A percentile compares a stretch with the other conserved stretches of the same genome.
These are phyloP conservation scores for Archaeoteleia sp. DNA, from an alignment of 2,888 invertebrate genomes.

Conservation along the genomic window DNA sequence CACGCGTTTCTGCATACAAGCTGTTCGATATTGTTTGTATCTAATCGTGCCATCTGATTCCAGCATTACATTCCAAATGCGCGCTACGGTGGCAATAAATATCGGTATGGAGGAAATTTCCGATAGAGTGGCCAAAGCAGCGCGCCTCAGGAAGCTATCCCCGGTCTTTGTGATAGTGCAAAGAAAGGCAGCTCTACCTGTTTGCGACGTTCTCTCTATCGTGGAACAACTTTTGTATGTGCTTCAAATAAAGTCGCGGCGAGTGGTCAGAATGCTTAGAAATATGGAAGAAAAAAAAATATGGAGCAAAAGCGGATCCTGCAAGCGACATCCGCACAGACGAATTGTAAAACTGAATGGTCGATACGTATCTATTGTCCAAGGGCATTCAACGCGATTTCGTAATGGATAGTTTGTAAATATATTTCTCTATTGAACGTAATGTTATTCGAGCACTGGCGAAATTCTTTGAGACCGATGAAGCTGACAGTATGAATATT, in stretches of 20 bases:
- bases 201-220: constrained; percentile 25
- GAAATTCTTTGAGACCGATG: too few species aligned
- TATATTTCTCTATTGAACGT: too few species aligned
- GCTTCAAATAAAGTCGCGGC: constrained; percentile 36
- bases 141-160: constrained; percentile 33
- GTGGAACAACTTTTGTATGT: constrained; percentile 24
- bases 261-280: constrained; percentile 39
- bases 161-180: constrained; percentile 22
- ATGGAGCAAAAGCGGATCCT: constrained; percentile 28
- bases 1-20: constrained; percentile 29
- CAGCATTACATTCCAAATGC: constrained; percentile 53
- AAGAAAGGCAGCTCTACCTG: constrained; percentile 42
- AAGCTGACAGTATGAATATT: too few species aligned
- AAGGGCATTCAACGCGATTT: too few species aligned
- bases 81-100: constrained; percentile 51
- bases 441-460: too few species aligned
- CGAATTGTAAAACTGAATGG: constrained; percentile 45
- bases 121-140: constrained; percentile 43
- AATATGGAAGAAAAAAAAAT: constrained; percentile 30
- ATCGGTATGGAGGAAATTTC: constrained; percentile 50
- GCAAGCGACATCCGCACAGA: constrained; percentile 30
- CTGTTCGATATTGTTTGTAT: constrained; percentile 52
- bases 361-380: too few species aligned
- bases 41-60: constrained; percentile 53
- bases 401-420: too few species aligned